Conservation (phyloP, 2,113 vertebrate species). For the Cromileptes altivelis region DNA sequence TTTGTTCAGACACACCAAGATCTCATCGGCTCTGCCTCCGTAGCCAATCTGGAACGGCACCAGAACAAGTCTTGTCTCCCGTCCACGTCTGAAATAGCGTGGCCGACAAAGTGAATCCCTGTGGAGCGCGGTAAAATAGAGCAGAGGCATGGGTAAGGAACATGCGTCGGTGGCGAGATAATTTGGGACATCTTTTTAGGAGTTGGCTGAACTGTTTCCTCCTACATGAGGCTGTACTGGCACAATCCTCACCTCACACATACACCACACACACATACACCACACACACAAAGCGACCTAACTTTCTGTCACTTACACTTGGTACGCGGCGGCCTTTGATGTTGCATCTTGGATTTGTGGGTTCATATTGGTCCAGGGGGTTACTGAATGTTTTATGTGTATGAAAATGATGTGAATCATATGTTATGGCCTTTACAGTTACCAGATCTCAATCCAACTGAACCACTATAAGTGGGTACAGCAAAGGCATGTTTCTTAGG, state of each 20-base stretch:
- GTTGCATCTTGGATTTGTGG: neutral
- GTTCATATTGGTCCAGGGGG: neutral
- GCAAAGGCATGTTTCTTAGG: slow-evolving; percentile 5
- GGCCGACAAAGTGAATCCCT: slow-evolving; percentile 60
- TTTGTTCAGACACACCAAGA: slow-evolving; percentile 42
- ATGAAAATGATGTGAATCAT: neutral
- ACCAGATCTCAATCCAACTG: neutral
- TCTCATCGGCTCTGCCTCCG: slow-evolving; percentile 39
- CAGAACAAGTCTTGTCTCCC: slow-evolving; percentile 53
- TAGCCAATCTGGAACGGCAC: slow-evolving; percentile 60
- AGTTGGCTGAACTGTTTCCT: slow-evolving; percentile 70
- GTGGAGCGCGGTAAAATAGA: slow-evolving; percentile 60
- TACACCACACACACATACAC: slow-evolving; percentile 20
- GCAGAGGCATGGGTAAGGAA: slow-evolving; percentile 52
- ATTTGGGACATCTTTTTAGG: slow-evolving; percentile 70
- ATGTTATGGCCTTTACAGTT: neutral
- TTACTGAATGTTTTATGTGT: neutral
- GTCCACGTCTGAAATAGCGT: slow-evolving; percentile 68
- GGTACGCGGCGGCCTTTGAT: neutral
- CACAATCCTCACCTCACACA: slow-evolving; percentile 36
- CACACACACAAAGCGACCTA: slow-evolving; percentile 1
- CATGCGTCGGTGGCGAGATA: slow-evolving; percentile 73
- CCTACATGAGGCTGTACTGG: slow-evolving; percentile 56
- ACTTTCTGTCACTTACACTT: slow-evolving; percentile 55
- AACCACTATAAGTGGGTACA: neutral